Evolutionary conservation across 2,888 invertebrate genomes (phyloP).

Genomic region (Luperina nickerlii): DNA sequence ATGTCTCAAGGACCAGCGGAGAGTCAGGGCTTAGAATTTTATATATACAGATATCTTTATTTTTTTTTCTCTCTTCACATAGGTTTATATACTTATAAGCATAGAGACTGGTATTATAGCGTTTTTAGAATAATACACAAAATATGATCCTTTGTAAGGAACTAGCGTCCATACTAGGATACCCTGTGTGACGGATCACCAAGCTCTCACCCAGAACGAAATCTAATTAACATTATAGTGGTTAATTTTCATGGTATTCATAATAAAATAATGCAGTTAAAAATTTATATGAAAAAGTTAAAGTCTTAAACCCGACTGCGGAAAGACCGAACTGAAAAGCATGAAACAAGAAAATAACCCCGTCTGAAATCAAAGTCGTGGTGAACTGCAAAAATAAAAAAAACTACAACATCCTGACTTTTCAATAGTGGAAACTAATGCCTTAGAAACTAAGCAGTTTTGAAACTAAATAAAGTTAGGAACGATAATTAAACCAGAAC

Average conservation of each 20-base stretch:
- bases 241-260: background rate
- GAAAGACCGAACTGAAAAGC: background rate
- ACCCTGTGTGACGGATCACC: background rate
- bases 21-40: no score
- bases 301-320: no score
- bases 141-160: no score
- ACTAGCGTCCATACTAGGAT: background rate
- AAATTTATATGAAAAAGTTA: no score
- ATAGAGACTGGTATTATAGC: background rate
- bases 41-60: no score
- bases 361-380: background rate
- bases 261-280: background rate
- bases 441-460: background rate
- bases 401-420: background rate
- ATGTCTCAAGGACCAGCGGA: no score
- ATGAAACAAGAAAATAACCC: background rate
- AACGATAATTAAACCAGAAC: slow-evolving; percentile 46
- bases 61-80: background rate
- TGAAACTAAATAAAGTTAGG: slow-evolving; percentile 30
- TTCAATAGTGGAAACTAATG: background rate
- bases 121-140: no score
- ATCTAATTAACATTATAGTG: background rate
- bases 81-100: background rate
- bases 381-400: background rate
- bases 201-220: background rate